Percentiles rank a stretch among this genome's conserved stretches.
phyloP scores from a whole-genome alignment of 1,140 invertebrate species.

The Bombus terrestris region DNA sequence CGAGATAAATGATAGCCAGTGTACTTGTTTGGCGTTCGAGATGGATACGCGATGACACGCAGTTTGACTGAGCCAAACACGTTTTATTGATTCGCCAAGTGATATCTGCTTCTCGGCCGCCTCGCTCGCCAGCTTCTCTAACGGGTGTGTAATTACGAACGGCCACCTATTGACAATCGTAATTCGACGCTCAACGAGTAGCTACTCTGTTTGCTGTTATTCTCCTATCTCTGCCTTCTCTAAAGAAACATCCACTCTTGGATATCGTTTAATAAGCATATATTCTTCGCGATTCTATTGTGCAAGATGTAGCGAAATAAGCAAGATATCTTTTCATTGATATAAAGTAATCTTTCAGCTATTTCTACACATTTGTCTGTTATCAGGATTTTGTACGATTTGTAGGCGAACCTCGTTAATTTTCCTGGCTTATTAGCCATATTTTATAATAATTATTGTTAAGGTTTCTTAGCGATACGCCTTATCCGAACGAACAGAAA shows the following conservation, averaged over 20 bases:
- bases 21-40: conserved; percentile 44
- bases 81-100: conserved; percentile 45
- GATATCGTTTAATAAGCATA: background rate
- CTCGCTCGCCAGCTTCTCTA: conserved; percentile 21
- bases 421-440: too few species aligned
- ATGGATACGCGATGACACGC: conserved; percentile 47
- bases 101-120: conserved; percentile 45
- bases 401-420: background rate
- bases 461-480: too few species aligned
- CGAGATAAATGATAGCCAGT: conserved; percentile 35
- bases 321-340: background rate
- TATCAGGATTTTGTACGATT: background rate
- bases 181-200: conserved; percentile 20
- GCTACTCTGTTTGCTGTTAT: background rate
- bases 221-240: background rate
- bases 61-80: conserved; percentile 49
- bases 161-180: conserved; percentile 17
- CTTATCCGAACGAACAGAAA: too few species aligned
- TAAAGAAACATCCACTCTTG: background rate
- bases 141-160: conserved; percentile 43
- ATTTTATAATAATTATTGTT: too few species aligned
- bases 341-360: background rate
- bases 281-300: background rate
- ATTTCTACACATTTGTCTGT: background rate
- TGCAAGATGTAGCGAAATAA: background rate